A percentile compares a stretch with the other conserved stretches of the same genome.
Evolutionary conservation across 2,888 invertebrate species (phyloP).

Genomic region (Apamea crenata): DNA sequence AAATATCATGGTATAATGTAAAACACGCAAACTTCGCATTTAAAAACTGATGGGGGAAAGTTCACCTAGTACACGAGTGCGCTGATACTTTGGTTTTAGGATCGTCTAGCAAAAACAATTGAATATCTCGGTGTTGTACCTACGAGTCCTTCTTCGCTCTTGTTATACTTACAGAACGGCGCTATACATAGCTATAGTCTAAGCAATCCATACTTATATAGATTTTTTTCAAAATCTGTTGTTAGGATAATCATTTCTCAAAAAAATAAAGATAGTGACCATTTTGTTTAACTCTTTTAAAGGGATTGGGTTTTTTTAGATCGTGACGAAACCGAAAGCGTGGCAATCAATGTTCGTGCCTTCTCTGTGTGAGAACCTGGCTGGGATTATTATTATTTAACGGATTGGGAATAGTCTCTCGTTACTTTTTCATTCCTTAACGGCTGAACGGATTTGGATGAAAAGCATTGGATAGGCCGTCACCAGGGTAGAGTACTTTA

Average conservation of each 20-base stretch:
- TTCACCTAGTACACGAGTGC: background rate
- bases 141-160: background rate
- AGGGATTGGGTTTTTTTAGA: background rate
- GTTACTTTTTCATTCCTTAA: background rate
- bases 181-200: background rate
- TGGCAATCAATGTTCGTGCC: background rate
- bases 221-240: background rate
- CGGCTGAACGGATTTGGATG: background rate
- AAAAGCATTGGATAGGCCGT: background rate
- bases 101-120: background rate
- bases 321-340: background rate
- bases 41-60: background rate
- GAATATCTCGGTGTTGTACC: too few species aligned
- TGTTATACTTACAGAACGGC: background rate
- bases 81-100: background rate
- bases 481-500: background rate
- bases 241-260: background rate
- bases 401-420: background rate
- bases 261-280: background rate
- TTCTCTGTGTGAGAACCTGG: background rate
- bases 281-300: background rate
- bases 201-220: background rate
- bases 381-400: background rate
- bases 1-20: background rate
- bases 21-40: constrained; percentile 1